These are phyloP conservation scores for Halocynthia roretzi DNA, from an alignment of 23 tunicate species.

Conservation along the genomic window DNA sequence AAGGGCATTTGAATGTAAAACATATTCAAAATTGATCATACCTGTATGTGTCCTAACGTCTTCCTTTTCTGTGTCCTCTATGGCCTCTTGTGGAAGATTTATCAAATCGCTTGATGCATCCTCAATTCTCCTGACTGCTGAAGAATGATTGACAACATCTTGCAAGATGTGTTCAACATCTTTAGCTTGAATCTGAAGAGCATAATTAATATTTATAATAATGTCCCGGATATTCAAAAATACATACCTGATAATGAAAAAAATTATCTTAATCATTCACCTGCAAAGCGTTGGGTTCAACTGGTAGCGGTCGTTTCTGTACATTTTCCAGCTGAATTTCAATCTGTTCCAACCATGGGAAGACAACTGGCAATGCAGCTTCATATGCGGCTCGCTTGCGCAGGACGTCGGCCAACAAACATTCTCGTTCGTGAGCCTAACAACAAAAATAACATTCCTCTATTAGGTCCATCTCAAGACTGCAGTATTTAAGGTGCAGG, in stretches of 20 bases:
- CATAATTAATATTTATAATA: background rate
- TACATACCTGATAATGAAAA: background rate
- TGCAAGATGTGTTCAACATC: slow-evolving; percentile 15
- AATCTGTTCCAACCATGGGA: slow-evolving; percentile 22
- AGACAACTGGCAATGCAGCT: slow-evolving; percentile 7
- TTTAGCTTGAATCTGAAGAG: slow-evolving; percentile 22
- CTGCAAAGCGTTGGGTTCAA: slow-evolving; percentile 52
- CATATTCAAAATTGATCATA: background rate
- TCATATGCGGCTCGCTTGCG: slow-evolving; percentile 19
- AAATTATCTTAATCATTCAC: background rate
- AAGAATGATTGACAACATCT: slow-evolving; percentile 13
- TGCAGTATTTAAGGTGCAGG: too few relatives aligned
- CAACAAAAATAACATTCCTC: background rate
- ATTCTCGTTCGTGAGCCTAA: slow-evolving; percentile 21
- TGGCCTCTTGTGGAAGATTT: slow-evolving; percentile 14
- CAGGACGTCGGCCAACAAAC: slow-evolving; percentile 21
- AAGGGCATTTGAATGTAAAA: too few relatives aligned
- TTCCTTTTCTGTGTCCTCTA: slow-evolving; percentile 3
- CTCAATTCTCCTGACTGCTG: slow-evolving; percentile 15
- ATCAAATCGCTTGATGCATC: slow-evolving; percentile 7
- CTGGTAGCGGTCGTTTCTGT: slow-evolving; percentile 26
- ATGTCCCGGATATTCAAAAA: background rate
- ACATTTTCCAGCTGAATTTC: slow-evolving; percentile 10
- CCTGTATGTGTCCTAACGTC: background rate
- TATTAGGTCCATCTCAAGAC: too few relatives aligned